These are phyloP conservation scores for Apostichopus californicus DNA, from an alignment of 35 echinoderm and acorn worm genomes.

Conservation along the genomic window DNA sequence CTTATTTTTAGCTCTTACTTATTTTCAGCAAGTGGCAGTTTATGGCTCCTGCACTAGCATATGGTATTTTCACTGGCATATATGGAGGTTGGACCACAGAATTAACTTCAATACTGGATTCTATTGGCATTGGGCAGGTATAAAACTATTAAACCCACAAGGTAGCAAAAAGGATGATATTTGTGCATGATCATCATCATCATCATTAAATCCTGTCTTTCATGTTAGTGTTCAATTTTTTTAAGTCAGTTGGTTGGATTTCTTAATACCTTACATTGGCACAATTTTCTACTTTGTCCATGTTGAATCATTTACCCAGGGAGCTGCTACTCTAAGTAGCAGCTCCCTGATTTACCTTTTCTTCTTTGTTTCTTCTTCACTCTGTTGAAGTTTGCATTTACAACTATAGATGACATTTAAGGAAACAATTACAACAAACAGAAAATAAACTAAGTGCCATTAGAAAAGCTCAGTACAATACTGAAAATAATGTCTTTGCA, in stretches of 20 bases:
- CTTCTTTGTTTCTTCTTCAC: slow-evolving; percentile 14
- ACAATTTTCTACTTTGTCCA: too few species aligned
- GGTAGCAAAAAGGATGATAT: too few species aligned
- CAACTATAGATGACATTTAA: slow-evolving; percentile 8
- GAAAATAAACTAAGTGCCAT: slow-evolving; percentile 8
- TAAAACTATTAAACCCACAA: too few species aligned
- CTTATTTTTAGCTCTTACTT: too few species aligned
- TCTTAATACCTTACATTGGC: too few species aligned
- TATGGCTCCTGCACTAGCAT: slow-evolving; percentile 76
- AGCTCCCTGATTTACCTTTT: not conserved
- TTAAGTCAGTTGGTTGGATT: too few species aligned
- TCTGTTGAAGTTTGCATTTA: slow-evolving; percentile 14
- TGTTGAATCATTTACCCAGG: not conserved
- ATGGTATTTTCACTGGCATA: slow-evolving; percentile 53
- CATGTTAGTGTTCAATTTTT: too few species aligned
- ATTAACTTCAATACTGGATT: slow-evolving; percentile 50
- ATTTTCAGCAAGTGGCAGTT: slow-evolving; percentile 40
- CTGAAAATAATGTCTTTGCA: slow-evolving; percentile 14
- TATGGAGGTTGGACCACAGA: slow-evolving; percentile 72
- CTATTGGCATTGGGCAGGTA: not conserved
- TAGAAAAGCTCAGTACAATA: slow-evolving; percentile 14
- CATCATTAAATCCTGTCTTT: too few species aligned
- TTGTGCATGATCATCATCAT: too few species aligned
- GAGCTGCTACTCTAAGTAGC: too few species aligned
- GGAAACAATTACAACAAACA: not conserved